Conservation (phyloP, 2,113 vertebrate genomes). For the Hippocampus guttulatus region DNA sequence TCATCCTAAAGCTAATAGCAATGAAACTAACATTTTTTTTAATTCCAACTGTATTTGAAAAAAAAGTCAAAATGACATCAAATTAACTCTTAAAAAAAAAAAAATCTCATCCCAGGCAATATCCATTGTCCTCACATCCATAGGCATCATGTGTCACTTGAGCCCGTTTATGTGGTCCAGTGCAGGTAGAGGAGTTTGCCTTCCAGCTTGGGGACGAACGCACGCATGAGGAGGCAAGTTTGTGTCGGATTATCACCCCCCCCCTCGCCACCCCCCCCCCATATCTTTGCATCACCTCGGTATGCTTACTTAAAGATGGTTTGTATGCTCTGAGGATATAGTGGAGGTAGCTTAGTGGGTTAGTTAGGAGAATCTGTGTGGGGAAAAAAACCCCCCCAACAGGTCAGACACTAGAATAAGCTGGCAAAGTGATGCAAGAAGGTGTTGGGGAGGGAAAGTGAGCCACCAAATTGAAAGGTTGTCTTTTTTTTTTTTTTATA, state of each 20-base stretch:
- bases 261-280: conserved; percentile 12
- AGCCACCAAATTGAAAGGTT: conserved; percentile 45
- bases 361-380: conserved; percentile 36
- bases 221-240: conserved; percentile 55
- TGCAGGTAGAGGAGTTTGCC: conserved; percentile 46
- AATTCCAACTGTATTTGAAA: too few relatives aligned
- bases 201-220: conserved; percentile 48
- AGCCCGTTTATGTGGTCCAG: conserved; percentile 20
- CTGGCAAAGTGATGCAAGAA: conserved; percentile 39
- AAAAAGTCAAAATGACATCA: too few relatives aligned
- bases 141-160: conserved; percentile 24
- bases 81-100: too few relatives aligned
- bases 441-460: conserved; percentile 23
- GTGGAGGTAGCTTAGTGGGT: conserved; percentile 55
- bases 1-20: too few relatives aligned
- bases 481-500: conserved; percentile 15
- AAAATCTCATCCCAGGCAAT: conserved; percentile 16
- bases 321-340: conserved; percentile 60
- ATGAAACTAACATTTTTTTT: too few relatives aligned
- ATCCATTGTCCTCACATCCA: conserved; percentile 14
- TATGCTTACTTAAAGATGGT: conserved; percentile 56
- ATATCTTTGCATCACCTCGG: conserved; percentile 45
- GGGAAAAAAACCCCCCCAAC: not conserved
- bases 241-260: conserved; percentile 57
- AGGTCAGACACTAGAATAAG: conserved; percentile 33